Conservation (phyloP, 2,797 vertebrate species). For the Acrossocheilus fasciatus region DNA sequence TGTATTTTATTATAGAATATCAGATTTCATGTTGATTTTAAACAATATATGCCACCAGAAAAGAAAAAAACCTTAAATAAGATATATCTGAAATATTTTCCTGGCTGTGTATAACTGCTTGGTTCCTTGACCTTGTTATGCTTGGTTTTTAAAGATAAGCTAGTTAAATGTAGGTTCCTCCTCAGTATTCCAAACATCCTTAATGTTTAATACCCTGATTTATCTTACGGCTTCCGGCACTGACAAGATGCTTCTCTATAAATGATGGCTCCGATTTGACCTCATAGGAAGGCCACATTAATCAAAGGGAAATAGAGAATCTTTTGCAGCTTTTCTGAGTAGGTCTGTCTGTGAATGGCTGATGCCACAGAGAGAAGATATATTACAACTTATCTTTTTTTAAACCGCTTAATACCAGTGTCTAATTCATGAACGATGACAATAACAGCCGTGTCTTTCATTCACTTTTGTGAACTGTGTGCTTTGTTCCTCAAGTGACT, state of each 20-base stretch:
- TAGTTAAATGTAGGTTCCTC: conserved; percentile 33
- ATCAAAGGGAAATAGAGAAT: conserved; percentile 57
- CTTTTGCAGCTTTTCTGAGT: conserved; percentile 33
- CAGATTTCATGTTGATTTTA: not conserved
- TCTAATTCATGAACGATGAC: not conserved
- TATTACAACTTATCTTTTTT: conserved; percentile 60
- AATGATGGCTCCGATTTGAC: conserved; percentile 57
- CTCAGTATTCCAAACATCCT: conserved; percentile 34
- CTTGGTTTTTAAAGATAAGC: not conserved
- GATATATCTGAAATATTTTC: not conserved
- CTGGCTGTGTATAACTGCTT: not conserved
- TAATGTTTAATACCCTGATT: conserved; percentile 52
- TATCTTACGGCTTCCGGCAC: conserved; percentile 49
- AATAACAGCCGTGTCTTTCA: conserved; percentile 20
- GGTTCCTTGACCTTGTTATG: conserved; percentile 18
- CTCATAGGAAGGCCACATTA: conserved; percentile 58
- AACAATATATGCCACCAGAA: not conserved
- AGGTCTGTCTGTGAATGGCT: conserved; percentile 34
- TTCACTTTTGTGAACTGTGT: not conserved
- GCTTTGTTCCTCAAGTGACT: conserved; percentile 10
- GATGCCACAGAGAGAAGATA: conserved; percentile 44
- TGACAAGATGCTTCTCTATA: conserved; percentile 60
- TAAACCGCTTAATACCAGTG: conserved; percentile 45
- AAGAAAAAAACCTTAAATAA: not conserved
- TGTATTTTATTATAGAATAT: not conserved